phyloP scores from a whole-genome alignment of 2,888 invertebrate species.

The Drosophila picticornis region DNA sequence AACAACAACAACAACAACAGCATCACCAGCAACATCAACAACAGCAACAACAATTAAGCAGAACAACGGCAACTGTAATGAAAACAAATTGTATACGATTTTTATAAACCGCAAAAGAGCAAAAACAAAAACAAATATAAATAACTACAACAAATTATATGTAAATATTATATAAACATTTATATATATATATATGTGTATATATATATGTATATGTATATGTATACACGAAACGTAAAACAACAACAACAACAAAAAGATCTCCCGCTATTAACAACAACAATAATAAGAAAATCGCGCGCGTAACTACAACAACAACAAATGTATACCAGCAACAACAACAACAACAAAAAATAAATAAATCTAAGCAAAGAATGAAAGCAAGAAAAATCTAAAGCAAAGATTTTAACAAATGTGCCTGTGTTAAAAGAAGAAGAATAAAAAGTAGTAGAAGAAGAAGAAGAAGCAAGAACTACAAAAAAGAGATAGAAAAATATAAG shows the following conservation, averaged over 20 bases:
- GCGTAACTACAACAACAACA: constrained; percentile 65
- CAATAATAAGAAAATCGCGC: constrained; percentile 59
- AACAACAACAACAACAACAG: constrained; percentile 46
- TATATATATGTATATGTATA: constrained; percentile 43
- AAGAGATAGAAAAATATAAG: constrained; percentile 12
- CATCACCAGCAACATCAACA: constrained; percentile 40
- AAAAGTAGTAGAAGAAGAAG: constrained; percentile 24
- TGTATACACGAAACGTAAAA: constrained; percentile 27
- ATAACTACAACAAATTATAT: constrained; percentile 53
- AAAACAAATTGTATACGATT: constrained; percentile 81
- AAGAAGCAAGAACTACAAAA: constrained; percentile 26
- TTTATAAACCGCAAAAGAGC: constrained; percentile 71
- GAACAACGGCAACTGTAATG: constrained; percentile 52
- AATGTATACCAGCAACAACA: constrained; percentile 67
- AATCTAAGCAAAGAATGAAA: constrained; percentile 53
- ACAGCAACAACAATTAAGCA: constrained; percentile 53
- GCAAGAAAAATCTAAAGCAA: constrained; percentile 49
- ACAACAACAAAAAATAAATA: constrained; percentile 57
- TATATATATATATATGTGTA: constrained; percentile 46
- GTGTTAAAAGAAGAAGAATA: constrained; percentile 62
- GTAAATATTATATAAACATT: constrained; percentile 78
- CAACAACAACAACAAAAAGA: constrained; percentile 50
- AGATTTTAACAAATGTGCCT: constrained; percentile 81
- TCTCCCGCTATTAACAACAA: constrained; percentile 70
- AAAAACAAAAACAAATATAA: constrained; percentile 41